Percentiles rank a stretch among this genome's conserved stretches.
Evolutionary conservation across 2,888 invertebrate species (phyloP).

Genomic region (Tyria jacobaeae): DNA sequence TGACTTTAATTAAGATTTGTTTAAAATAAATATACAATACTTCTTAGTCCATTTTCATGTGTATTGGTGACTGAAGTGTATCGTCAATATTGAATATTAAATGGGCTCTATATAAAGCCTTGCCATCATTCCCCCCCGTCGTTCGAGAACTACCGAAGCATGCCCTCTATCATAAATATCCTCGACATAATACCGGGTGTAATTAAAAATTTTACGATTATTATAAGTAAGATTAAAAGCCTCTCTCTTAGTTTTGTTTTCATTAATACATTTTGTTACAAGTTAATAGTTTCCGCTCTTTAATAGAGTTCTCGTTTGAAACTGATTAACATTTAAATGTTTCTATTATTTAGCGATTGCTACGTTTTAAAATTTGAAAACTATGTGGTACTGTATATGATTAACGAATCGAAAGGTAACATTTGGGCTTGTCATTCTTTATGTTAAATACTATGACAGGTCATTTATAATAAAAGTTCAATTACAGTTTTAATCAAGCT

Average conservation of each 20-base stretch:
- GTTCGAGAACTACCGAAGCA: constrained; percentile 21
- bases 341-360: constrained; percentile 49
- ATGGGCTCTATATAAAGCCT: neutral
- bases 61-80: neutral
- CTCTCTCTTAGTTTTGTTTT: constrained; percentile 43
- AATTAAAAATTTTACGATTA: constrained; percentile 45
- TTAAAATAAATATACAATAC: too few species aligned
- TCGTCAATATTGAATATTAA: neutral
- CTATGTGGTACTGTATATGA: constrained; percentile 25
- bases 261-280: constrained; percentile 51
- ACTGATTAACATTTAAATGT: constrained; percentile 52
- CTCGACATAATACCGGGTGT: constrained; percentile 25
- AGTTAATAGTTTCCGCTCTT: constrained; percentile 50
- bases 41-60: too few species aligned
- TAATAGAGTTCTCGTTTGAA: constrained; percentile 42
- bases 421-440: constrained; percentile 19
- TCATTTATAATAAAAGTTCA: constrained; percentile 9
- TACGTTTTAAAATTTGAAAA: constrained; percentile 31
- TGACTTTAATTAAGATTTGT: too few species aligned
- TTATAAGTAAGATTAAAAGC: constrained; percentile 33
- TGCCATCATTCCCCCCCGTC: constrained; percentile 5
- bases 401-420: constrained; percentile 36
- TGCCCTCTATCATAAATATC: constrained; percentile 39
- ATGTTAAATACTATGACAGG: constrained; percentile 7
- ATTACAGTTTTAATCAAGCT: neutral